phyloP scores from a whole-genome alignment of 2,888 invertebrate species.

The Crepidodera aurea region DNA sequence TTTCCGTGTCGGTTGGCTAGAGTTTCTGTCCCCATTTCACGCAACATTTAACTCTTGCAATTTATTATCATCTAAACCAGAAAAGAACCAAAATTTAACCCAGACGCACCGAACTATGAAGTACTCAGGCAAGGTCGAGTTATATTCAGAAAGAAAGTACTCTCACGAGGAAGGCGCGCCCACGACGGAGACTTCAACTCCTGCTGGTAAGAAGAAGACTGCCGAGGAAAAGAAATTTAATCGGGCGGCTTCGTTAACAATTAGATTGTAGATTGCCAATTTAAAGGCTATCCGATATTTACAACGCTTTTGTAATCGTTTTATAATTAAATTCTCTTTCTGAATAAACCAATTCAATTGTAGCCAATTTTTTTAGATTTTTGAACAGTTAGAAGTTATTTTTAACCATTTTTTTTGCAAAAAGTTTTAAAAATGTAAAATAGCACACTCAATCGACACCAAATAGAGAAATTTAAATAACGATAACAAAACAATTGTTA shows the following conservation, averaged over 20 bases:
- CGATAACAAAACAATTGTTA: too few species aligned
- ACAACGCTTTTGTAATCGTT: too few species aligned
- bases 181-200: constrained; percentile 13
- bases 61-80: constrained; percentile 11
- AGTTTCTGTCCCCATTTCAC: constrained; percentile 16
- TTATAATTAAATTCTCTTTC: too few species aligned
- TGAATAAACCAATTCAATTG: too few species aligned
- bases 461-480: too few species aligned
- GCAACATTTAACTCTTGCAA: constrained; percentile 18
- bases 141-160: constrained; percentile 34
- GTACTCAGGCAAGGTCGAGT: constrained; percentile 36
- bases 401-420: too few species aligned
- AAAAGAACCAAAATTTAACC: constrained; percentile 15
- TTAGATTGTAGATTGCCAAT: too few species aligned
- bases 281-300: too few species aligned
- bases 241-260: neutral
- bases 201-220: constrained; percentile 12
- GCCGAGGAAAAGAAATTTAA: neutral
- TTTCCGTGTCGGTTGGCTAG: neutral
- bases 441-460: too few species aligned
- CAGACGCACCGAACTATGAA: constrained; percentile 27
- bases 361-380: too few species aligned
- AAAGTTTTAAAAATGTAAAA: too few species aligned
- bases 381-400: too few species aligned
- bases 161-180: constrained; percentile 34